Percentiles rank a stretch among this genome's conserved stretches.
phyloP scores from a whole-genome alignment of 2,113 vertebrate genomes.

The Halichoeres trimaculatus region DNA sequence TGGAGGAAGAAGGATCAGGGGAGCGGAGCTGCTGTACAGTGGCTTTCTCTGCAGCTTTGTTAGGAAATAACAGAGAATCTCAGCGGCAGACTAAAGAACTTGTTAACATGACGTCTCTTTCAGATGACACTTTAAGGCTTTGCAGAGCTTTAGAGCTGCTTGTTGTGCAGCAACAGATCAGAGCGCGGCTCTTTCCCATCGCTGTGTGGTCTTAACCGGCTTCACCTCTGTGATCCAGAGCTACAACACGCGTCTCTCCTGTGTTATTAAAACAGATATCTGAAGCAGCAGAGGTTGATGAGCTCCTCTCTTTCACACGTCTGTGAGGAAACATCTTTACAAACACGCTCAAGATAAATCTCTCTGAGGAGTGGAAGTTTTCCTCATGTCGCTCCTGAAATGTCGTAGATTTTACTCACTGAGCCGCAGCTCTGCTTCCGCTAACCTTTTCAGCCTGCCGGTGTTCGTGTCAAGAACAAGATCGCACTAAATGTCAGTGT shows the following conservation, averaged over 20 bases:
- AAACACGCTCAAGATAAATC: no score
- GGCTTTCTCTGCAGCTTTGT: background rate
- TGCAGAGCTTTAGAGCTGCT: conserved; percentile 1
- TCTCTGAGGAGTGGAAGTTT: no score
- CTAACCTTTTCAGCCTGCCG: background rate
- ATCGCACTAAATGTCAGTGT: background rate
- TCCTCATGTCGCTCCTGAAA: no score
- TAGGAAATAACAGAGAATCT: background rate
- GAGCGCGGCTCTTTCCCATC: background rate
- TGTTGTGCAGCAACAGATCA: background rate
- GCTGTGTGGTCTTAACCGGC: background rate
- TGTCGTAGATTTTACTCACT: background rate
- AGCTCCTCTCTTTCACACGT: no score
- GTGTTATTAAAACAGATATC: background rate
- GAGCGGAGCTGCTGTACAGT: no score
- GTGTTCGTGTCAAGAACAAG: conserved; percentile 9
- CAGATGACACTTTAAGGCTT: background rate
- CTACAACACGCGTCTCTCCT: conserved; percentile 15
- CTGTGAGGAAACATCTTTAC: no score
- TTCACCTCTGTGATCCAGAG: conserved; percentile 28
- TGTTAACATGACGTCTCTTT: background rate
- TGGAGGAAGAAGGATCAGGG: no score
- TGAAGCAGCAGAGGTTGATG: no score
- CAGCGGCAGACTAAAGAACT: background rate
- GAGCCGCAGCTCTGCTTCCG: background rate